Evolutionary conservation across 1,140 invertebrate species (phyloP), one percentile per base, ranked within the genome.

Genomic region (Aethina tumida): DNA sequence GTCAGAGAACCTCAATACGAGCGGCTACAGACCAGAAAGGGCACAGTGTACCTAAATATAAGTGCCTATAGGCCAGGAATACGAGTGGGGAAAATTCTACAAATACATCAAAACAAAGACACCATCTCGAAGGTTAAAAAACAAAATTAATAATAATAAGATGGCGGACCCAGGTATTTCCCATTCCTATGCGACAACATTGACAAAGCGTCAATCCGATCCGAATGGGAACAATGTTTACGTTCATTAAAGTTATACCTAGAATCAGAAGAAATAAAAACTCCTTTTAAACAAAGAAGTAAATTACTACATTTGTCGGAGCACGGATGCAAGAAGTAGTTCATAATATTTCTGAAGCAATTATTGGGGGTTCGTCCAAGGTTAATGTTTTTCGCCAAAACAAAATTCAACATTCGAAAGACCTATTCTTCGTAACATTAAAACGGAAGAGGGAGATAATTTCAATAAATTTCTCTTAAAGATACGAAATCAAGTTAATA

Each of bases 241-340:
- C 17, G 44, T 17, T 43, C 35, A n/a, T 8, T 43, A 17, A 17
- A 31, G 25, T 36, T 43, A 22, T 47, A 47, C 34, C 17, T 47
- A 19, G 40, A 15, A 8, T 15, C 45, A 10, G 43, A 49, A 43
- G 42, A 39, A 7, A 50, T 58, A 12, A 49, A 21, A n/a, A n/a
- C n/a, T 19, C 25, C 33, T 14, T 38, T 19, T 13, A 51, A 49
- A 29, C 51, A 53, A 43, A 50, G 53, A 46, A 50, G 49, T 28
- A 55, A 50, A 31, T 28, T 57, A 18, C 31, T 56, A 15, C 49
- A 53, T 29, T 39, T 5, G 55, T 51, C 0, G 55, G 57, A 7
- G 21, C 46, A 2, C 49, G 56, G 20, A 29, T 59, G n/a, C 56
- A 59, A 36, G 50, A 59, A 22, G 39, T 56, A 19, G 54, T 47